Base-by-base conservation (phyloP, 2,888 invertebrate genomes). In the Synanthedon vespiformis region DNA sequence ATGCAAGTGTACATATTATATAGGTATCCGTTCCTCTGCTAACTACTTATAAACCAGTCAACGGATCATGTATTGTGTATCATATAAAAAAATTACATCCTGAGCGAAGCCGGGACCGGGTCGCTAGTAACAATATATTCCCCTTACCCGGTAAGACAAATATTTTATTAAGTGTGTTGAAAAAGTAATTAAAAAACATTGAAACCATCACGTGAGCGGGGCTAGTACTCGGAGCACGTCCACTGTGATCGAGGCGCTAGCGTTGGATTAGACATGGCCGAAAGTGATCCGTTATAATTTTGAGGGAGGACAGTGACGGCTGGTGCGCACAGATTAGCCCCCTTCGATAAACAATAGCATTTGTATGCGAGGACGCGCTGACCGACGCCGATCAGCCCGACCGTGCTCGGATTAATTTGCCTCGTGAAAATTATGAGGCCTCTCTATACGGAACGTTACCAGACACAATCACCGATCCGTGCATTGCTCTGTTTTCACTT, bases 301-400 rank as follows among this genome's bases (percentile, higher is more conserved):
- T 64, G 74, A 72, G 78, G 80, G 82, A 74, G 84, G 84, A 77
- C 85, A 83, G 76, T 78, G 81, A 81, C 82, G 86, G 82, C 86
- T 86, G 86, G 81, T 74, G 80, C 80, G 84, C 83, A 80, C 80
- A 86, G 86, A 87, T 87, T 87, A 87, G 84, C 79, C 56, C 83
- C 80, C 81, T 83, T 83, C 85, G 86, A 87, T 87, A 87, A 87
- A 87, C 86, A 87, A 86, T 83, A 81, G 84, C 82, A 87, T 87
- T 87, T 85, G 86, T 87, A 86, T 86, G 85, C 86, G 82, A 81
- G 84, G 77, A 79, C 79, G 82, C 83, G 77, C 78, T 80, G 85
- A 78, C 83, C 84, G 78, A 67, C 77, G 80, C 77, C 85, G 85
- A 85, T 84, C 84, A 76, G 71, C 64, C 75, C 79, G 71, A 67